Conservation (phyloP, 2,797 vertebrate genomes). For the Tinamus major region DNA sequence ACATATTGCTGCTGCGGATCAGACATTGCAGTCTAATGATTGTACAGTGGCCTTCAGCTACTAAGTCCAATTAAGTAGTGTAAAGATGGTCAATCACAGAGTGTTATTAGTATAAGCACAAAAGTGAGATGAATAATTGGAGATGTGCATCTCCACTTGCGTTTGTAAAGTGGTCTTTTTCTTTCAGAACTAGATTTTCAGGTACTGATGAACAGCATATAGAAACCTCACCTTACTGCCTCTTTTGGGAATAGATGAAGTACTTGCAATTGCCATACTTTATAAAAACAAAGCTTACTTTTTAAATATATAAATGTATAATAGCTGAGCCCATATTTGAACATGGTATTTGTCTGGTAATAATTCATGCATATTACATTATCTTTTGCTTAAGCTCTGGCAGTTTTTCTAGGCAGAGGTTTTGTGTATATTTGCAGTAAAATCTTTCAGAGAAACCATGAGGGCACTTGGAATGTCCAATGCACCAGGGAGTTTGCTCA, state of each 20-base stretch:
- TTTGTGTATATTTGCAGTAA: conserved; percentile 41
- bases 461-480: conserved; percentile 34
- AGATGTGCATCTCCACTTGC: neutral
- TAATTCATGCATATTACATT: neutral
- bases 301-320: neutral
- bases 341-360: neutral
- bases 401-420: neutral
- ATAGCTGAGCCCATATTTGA: neutral
- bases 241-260: neutral
- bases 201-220: neutral
- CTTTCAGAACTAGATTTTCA: neutral
- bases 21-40: neutral
- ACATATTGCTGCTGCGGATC: neutral
- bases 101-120: accelerated
- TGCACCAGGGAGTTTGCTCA: conserved; percentile 16
- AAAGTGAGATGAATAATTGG: neutral
- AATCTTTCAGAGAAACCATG: conserved; percentile 50
- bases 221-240: neutral
- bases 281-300: neutral
- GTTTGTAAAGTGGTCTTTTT: neutral
- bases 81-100: neutral
- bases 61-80: neutral
- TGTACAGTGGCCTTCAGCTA: neutral
- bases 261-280: neutral
- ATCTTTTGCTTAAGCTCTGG: neutral